Evolutionary conservation across 1,140 invertebrate genomes (phyloP).

Genomic region (Pseudachorutes palmiensis): DNA sequence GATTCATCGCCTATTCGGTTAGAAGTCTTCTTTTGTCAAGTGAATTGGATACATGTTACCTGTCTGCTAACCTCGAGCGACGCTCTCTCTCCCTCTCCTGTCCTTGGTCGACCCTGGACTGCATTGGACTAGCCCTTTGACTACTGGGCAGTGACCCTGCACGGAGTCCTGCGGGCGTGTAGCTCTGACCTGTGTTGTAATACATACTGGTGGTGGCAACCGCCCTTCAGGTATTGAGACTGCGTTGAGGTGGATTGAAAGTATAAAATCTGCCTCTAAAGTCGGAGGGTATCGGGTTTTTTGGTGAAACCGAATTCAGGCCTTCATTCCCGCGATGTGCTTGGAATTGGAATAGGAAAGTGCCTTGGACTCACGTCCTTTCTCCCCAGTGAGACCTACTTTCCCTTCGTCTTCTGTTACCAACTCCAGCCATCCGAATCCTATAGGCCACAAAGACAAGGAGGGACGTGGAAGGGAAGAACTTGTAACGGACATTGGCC

Average conservation of each 20-base stretch:
- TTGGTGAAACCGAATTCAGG: background rate
- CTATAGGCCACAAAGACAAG: no score
- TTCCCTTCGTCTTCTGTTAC: background rate
- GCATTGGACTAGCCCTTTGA: slow-evolving; percentile 10
- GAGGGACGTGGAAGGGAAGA: no score
- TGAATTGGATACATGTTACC: background rate
- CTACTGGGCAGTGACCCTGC: slow-evolving; percentile 12
- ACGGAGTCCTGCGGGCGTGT: slow-evolving; percentile 2
- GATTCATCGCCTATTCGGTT: no score
- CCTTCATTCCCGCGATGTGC: background rate
- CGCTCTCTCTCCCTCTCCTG: slow-evolving; percentile 6
- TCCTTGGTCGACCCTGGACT: slow-evolving; percentile 1
- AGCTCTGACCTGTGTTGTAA: slow-evolving; percentile 10
- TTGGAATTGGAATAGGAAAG: slow-evolving; percentile 2
- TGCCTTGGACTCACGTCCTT: background rate
- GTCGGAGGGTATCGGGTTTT: background rate
- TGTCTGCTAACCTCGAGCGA: background rate
- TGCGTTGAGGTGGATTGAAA: background rate
- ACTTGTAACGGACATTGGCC: no score
- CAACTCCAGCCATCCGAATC: background rate
- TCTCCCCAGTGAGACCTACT: background rate
- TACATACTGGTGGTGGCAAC: slow-evolving; percentile 9
- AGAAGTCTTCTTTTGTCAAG: no score
- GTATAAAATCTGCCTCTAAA: background rate
- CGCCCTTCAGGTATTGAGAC: slow-evolving; percentile 9